These are phyloP conservation scores for Lasioglossum figueresi DNA, from an alignment of 2,888 invertebrate species.

Conservation along the genomic window DNA sequence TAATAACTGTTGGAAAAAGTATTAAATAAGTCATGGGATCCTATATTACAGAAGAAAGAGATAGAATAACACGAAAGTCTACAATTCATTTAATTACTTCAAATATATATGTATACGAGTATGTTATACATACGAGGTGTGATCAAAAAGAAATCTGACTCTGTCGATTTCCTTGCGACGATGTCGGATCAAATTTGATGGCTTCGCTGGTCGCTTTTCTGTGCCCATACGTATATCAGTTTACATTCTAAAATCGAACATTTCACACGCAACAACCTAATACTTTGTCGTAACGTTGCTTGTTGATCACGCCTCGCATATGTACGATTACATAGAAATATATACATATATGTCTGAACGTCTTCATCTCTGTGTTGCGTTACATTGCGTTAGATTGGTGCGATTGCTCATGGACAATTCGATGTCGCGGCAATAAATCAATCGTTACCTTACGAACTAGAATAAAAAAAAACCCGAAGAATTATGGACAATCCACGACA, in stretches of 20 bases:
- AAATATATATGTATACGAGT: neutral
- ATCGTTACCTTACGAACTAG: conserved; percentile 39
- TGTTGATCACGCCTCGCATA: neutral
- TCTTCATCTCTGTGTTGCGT: conserved; percentile 30
- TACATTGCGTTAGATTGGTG: conserved; percentile 41
- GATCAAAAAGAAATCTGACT: neutral
- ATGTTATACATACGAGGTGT: neutral
- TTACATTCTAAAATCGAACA: no score
- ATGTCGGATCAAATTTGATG: neutral
- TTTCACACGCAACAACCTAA: no score
- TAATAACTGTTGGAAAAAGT: conserved; percentile 54
- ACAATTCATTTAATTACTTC: conserved; percentile 35
- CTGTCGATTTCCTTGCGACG: neutral
- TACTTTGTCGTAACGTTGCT: neutral
- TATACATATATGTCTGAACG: neutral
- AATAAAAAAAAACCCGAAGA: conserved; percentile 32
- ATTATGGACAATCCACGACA: conserved; percentile 59
- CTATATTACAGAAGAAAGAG: conserved; percentile 52
- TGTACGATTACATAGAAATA: neutral
- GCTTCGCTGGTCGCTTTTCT: no score
- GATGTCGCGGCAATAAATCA: conserved; percentile 36
- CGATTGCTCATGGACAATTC: conserved; percentile 45
- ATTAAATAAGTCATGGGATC: conserved; percentile 54
- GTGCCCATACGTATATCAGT: no score
- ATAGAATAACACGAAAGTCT: conserved; percentile 40